Evolutionary conservation across 2,113 vertebrate genomes (phyloP).

Genomic region (Melanerpes formicivorus): DNA sequence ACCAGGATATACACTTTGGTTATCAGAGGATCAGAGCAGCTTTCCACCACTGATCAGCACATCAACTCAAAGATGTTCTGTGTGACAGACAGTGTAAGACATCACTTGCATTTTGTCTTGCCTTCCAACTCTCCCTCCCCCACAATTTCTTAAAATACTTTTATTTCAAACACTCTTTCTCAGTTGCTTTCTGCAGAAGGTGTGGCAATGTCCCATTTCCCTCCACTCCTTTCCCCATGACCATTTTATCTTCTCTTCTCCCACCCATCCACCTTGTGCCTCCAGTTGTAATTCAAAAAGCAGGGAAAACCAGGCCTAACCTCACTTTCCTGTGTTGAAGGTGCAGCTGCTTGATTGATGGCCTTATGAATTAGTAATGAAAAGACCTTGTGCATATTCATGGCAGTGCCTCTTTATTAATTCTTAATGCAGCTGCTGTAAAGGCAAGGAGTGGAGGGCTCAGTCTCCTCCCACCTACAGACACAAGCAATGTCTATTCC

Average conservation of each 20-base stretch:
- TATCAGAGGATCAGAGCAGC: not conserved
- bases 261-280: not conserved
- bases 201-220: not conserved
- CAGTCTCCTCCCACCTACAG: not conserved
- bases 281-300: constrained; percentile 3
- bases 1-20: not conserved
- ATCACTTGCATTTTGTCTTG: not conserved
- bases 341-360: constrained; percentile 65
- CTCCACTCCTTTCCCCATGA: not conserved
- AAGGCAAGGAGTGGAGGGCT: constrained; percentile 32
- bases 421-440: constrained; percentile 75
- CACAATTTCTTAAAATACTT: not conserved
- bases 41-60: not conserved
- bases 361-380: constrained; percentile 69
- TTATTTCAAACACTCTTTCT: not conserved
- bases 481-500: not conserved
- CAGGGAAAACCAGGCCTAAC: constrained; percentile 41
- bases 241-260: not conserved
- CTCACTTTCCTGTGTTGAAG: constrained; percentile 56
- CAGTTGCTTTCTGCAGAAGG: not conserved
- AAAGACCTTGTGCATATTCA: constrained; percentile 65
- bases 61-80: not conserved
- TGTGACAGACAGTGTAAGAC: not conserved
- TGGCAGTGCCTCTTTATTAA: constrained; percentile 74
- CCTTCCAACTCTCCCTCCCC: not conserved